Conservation (phyloP, 2,888 invertebrate genomes). For the Pegoplata infirma region DNA sequence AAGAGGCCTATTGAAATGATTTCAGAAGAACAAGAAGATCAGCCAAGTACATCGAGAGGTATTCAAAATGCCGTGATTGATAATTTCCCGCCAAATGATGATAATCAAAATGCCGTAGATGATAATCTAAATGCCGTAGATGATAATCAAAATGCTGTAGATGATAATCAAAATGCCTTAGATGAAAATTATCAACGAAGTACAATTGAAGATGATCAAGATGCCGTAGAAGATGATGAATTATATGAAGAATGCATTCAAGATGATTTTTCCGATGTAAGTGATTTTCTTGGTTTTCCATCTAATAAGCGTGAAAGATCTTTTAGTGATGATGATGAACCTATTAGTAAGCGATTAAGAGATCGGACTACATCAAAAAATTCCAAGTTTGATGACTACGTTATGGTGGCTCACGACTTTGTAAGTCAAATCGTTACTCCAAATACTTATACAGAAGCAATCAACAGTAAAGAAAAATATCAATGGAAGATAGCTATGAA, state of each 20-base stretch:
- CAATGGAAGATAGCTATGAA: neutral
- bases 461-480: constrained; percentile 2
- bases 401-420: constrained; percentile 5
- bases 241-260: neutral
- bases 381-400: constrained; percentile 5
- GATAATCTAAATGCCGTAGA: neutral
- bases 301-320: neutral
- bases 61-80: neutral
- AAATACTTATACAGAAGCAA: neutral
- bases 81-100: no score
- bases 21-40: neutral
- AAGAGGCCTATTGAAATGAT: neutral
- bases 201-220: neutral
- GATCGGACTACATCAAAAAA: neutral
- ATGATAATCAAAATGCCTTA: neutral
- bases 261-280: neutral
- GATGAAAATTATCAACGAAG: neutral
- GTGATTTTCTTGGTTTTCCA: constrained; percentile 13
- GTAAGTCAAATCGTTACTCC: no score
- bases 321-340: neutral
- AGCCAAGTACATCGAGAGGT: neutral
- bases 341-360: constrained; percentile 15
- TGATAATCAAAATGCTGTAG: no score
- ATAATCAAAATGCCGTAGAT: neutral
- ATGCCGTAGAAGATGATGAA: neutral